phyloP scores from a whole-genome alignment of 2,797 vertebrate genomes.

The Distichodus sexfasciatus region DNA sequence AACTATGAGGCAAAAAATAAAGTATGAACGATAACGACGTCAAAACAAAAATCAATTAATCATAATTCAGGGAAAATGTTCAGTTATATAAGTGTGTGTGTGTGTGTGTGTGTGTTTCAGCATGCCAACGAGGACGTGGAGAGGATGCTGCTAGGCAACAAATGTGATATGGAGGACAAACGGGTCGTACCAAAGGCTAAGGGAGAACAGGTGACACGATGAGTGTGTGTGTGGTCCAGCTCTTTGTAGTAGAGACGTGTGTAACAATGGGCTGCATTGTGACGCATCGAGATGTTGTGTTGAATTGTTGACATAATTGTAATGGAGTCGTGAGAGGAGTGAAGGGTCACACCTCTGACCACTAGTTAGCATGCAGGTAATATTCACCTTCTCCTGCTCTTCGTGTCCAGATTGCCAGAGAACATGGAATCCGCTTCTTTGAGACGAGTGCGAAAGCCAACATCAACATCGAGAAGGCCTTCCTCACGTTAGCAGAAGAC shows the following conservation, averaged over 20 bases:
- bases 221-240: background rate
- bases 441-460: constrained; percentile 99
- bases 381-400: background rate
- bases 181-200: constrained; percentile 95
- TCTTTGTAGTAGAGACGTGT: background rate
- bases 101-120: constrained; percentile 64
- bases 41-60: too few relatives aligned
- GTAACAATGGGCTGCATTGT: too few relatives aligned
- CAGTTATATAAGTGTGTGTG: background rate
- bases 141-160: constrained; percentile 99
- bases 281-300: too few relatives aligned
- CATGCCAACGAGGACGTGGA: constrained; percentile 99
- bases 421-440: constrained; percentile 98
- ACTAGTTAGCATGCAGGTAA: background rate
- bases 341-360: background rate
- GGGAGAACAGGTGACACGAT: constrained; percentile 90
- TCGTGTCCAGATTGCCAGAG: constrained; percentile 85
- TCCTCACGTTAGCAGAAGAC: constrained; percentile 99
- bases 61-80: too few relatives aligned
- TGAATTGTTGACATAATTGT: too few relatives aligned
- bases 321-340: too few relatives aligned
- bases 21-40: too few relatives aligned
- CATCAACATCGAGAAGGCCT: constrained; percentile 99
- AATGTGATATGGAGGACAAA: constrained; percentile 99
- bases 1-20: too few relatives aligned